Conservation (phyloP, 1,140 invertebrate genomes). For the Portunus trituberculatus region DNA sequence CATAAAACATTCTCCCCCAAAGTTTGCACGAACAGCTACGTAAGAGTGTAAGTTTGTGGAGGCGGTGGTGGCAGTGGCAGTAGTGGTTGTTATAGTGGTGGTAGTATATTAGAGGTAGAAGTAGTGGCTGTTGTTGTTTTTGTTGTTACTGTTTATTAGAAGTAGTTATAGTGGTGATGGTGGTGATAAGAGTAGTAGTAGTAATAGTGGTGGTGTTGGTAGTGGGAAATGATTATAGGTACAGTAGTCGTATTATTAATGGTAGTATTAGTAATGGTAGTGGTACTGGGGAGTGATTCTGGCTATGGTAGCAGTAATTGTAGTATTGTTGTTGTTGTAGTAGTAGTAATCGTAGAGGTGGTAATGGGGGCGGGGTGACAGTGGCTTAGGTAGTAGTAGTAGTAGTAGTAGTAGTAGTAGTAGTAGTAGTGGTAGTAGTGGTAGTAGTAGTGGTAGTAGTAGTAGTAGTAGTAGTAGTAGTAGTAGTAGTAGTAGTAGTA, state of each 20-base stretch:
- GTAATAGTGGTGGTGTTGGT: no score
- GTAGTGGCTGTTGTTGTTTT: no score
- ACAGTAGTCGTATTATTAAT: no score
- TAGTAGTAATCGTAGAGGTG: not conserved
- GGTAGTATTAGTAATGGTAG: no score
- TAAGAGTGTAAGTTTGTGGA: not conserved
- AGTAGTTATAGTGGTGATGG: no score
- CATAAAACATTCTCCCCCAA: not conserved
- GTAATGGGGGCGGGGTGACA: no score
- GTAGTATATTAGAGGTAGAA: not conserved
- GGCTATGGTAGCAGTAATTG: no score
- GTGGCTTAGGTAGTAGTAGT: not conserved
- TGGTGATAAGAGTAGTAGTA: no score
- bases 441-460: not conserved
- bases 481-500: not conserved
- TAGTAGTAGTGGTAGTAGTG: not conserved
- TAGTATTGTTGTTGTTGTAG: no score
- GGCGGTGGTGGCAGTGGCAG: not conserved
- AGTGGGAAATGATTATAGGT: no score
- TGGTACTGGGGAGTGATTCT: no score
- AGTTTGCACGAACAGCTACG: slow-evolving; percentile 1
- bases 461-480: not conserved
- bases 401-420: not conserved
- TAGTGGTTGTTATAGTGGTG: not conserved
- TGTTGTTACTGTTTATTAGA: no score